Conservation (phyloP, 2,888 invertebrate genomes). For the Callosobruchus maculatus region DNA sequence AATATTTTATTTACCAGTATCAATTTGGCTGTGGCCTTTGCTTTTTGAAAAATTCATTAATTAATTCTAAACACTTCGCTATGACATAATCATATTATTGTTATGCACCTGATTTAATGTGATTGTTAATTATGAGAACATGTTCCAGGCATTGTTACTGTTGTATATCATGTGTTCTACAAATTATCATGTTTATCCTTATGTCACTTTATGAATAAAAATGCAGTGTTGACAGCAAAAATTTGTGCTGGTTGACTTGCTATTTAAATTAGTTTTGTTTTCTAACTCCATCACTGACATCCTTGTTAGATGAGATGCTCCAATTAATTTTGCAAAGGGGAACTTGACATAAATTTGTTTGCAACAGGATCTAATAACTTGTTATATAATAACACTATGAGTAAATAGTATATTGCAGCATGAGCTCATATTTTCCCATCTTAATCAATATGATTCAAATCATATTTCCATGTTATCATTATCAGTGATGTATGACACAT, state of each 20-base stretch:
- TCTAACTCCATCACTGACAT: conserved; percentile 15
- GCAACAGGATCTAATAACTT: not conserved
- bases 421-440: too few relatives aligned
- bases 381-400: too few relatives aligned
- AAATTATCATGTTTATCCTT: not conserved
- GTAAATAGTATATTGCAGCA: too few relatives aligned
- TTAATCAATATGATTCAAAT: too few relatives aligned
- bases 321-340: conserved; percentile 7
- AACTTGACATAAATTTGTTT: conserved; percentile 1
- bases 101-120: not conserved
- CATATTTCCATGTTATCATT: too few relatives aligned
- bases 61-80: not conserved
- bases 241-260: not conserved
- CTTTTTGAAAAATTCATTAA: not conserved
- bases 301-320: conserved; percentile 10
- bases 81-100: not conserved
- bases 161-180: not conserved
- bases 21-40: not conserved
- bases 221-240: not conserved
- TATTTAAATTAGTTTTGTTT: conserved; percentile 5
- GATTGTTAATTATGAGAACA: not conserved
- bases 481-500: too few relatives aligned
- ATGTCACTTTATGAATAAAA: not conserved
- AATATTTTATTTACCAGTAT: not conserved
- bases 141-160: not conserved